Percentiles rank a stretch among this genome's conserved stretches.
Conservation (phyloP, 2,797 vertebrate genomes). For the Nothura maculosa region DNA sequence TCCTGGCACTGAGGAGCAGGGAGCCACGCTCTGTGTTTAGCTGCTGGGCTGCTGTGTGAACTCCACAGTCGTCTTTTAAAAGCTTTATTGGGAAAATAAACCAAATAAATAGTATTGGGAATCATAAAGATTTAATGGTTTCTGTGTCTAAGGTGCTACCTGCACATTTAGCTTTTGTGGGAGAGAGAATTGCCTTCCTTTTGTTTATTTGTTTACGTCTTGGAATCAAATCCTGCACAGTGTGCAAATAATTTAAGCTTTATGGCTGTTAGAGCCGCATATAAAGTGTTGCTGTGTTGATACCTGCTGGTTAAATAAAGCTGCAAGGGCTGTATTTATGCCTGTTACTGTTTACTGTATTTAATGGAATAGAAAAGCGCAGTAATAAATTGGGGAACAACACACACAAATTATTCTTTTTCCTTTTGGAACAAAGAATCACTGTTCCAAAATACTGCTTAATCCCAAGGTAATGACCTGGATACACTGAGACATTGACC, state of each 20-base stretch:
- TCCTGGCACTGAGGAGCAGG: not conserved
- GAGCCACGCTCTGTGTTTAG: not conserved
- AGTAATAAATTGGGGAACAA: slow-evolving; percentile 59
- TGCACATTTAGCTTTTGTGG: slow-evolving; percentile 24
- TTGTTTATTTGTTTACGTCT: slow-evolving; percentile 35
- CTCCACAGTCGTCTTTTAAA: slow-evolving; percentile 27
- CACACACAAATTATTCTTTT: slow-evolving; percentile 1
- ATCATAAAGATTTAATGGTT: slow-evolving; percentile 49
- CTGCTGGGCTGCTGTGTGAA: slow-evolving; percentile 6
- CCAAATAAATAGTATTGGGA: slow-evolving; percentile 62
- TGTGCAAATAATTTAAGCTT: slow-evolving; percentile 60
- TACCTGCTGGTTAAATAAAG: slow-evolving; percentile 28
- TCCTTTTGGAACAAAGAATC: slow-evolving; percentile 37
- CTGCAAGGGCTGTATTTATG: not conserved
- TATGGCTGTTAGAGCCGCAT: slow-evolving; percentile 45
- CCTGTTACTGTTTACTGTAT: slow-evolving; percentile 34
- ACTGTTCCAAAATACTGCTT: slow-evolving; percentile 27
- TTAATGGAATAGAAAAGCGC: slow-evolving; percentile 74
- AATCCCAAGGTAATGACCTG: not conserved
- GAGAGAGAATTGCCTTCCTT: not conserved
- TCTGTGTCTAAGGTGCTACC: not conserved
- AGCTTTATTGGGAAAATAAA: slow-evolving; percentile 64
- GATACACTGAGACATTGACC: not conserved
- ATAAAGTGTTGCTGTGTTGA: slow-evolving; percentile 27
- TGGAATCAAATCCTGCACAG: slow-evolving; percentile 45